phyloP scores from a whole-genome alignment of 2,113 vertebrate species.

The Pedionomus torquatus region DNA sequence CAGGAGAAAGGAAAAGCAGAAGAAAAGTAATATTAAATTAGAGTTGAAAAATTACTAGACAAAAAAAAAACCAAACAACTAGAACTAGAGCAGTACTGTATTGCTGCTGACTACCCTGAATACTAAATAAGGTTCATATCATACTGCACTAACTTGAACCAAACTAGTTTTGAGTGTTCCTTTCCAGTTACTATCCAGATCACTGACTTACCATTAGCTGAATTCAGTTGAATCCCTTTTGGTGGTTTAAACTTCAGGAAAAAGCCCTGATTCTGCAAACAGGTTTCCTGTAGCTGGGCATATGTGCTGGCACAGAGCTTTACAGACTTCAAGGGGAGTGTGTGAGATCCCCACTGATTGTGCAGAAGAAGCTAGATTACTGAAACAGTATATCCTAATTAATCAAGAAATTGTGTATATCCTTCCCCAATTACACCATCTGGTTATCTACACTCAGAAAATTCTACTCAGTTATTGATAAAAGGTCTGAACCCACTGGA shows the following conservation, averaged over 20 bases:
- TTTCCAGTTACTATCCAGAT: background rate
- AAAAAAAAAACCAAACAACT: background rate
- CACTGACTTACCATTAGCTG: background rate
- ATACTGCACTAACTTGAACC: background rate
- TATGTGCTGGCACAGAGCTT: background rate
- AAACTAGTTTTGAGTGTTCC: background rate
- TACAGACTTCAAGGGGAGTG: background rate
- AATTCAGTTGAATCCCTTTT: background rate
- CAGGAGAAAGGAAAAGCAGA: background rate
- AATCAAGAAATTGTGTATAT: background rate
- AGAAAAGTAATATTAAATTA: background rate
- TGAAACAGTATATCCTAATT: background rate
- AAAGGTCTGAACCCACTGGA: background rate
- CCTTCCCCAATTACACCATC: background rate
- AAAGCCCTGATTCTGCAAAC: background rate
- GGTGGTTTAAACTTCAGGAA: background rate
- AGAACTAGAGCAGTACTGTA: accelerated
- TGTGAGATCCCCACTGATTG: background rate
- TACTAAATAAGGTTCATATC: background rate
- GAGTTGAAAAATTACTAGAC: background rate
- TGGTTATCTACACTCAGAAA: background rate
- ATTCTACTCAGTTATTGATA: background rate
- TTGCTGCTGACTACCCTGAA: background rate
- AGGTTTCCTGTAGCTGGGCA: background rate
- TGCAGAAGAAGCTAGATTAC: background rate